phyloP scores from a whole-genome alignment of 1,140 invertebrate species.

The Anoplolepis gracilipes region DNA sequence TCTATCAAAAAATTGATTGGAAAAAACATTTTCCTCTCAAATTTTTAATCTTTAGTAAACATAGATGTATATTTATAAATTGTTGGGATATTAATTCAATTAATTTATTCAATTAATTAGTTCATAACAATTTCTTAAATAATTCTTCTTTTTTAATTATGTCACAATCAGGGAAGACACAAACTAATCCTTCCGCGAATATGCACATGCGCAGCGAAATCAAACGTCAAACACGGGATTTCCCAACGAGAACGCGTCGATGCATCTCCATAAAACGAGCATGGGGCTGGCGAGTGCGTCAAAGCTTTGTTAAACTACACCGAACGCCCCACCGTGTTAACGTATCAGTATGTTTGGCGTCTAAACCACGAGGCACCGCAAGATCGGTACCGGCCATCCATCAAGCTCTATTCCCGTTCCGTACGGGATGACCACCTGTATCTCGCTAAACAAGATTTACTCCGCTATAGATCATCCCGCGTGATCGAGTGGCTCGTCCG shows the following conservation, averaged over 20 bases:
- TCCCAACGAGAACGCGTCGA: constrained; percentile 24
- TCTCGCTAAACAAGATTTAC: constrained; percentile 74
- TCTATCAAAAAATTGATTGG: not conserved
- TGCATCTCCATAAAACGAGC: constrained; percentile 58
- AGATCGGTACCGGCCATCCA: constrained; percentile 70
- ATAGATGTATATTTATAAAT: not conserved
- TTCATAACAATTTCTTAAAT: not conserved
- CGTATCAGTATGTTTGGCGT: constrained; percentile 72
- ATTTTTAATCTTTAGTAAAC: not conserved
- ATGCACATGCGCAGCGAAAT: constrained; percentile 17
- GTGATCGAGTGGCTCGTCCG: constrained; percentile 61
- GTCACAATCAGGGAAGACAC: not conserved
- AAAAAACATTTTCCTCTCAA: not conserved
- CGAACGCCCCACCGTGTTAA: constrained; percentile 53
- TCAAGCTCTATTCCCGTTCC: constrained; percentile 66
- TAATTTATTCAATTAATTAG: constrained; percentile 6
- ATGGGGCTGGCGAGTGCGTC: constrained; percentile 41
- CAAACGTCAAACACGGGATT: constrained; percentile 22
- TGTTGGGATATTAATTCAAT: not conserved
- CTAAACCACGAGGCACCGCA: constrained; percentile 67
- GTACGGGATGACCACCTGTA: constrained; percentile 70
- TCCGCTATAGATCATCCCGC: constrained; percentile 68
- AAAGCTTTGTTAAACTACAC: constrained; percentile 58
- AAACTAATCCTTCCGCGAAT: constrained; percentile 1
- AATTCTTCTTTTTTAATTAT: not conserved